Percentiles rank a stretch among this genome's conserved stretches.
Conservation (phyloP, 2,797 vertebrate species). For the Coranthus polyacanthus region DNA sequence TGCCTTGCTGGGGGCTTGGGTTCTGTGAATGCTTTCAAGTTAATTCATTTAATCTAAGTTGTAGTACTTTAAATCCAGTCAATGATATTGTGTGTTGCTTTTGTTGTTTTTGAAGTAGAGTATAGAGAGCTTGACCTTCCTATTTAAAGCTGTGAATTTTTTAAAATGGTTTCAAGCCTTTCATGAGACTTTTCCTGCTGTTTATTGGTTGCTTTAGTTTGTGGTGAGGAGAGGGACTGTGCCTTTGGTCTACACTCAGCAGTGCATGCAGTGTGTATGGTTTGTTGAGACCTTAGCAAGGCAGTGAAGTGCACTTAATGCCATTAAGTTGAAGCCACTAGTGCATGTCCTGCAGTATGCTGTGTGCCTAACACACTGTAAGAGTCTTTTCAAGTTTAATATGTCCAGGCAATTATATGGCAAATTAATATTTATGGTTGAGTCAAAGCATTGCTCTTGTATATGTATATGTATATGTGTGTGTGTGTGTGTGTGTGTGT, state of each 20-base stretch:
- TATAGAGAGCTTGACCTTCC: too few species aligned
- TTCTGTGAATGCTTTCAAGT: too few species aligned
- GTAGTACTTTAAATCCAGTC: too few species aligned
- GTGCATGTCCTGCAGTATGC: constrained; percentile 47
- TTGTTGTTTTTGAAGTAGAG: too few species aligned
- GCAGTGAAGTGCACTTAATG: constrained; percentile 61
- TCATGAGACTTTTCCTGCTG: not conserved
- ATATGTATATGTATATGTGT: constrained; percentile 4
- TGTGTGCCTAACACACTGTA: constrained; percentile 31
- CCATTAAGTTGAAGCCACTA: constrained; percentile 48
- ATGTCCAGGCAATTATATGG: constrained; percentile 31
- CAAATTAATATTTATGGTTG: constrained; percentile 28
- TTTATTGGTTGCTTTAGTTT: constrained; percentile 17
- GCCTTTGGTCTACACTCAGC: constrained; percentile 36
- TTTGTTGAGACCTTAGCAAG: constrained; percentile 30
- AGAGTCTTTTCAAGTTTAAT: constrained; percentile 34
- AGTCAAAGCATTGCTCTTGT: constrained; percentile 10
- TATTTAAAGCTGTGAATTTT: too few species aligned
- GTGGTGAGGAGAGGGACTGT: constrained; percentile 17
- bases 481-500: not conserved
- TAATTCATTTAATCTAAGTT: too few species aligned
- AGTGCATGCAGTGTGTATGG: constrained; percentile 34
- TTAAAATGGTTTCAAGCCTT: too few species aligned
- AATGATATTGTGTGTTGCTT: too few species aligned
- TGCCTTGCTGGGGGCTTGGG: too few species aligned